Conservation (phyloP, 2,888 invertebrate species). For the Fabriciana adippe region DNA sequence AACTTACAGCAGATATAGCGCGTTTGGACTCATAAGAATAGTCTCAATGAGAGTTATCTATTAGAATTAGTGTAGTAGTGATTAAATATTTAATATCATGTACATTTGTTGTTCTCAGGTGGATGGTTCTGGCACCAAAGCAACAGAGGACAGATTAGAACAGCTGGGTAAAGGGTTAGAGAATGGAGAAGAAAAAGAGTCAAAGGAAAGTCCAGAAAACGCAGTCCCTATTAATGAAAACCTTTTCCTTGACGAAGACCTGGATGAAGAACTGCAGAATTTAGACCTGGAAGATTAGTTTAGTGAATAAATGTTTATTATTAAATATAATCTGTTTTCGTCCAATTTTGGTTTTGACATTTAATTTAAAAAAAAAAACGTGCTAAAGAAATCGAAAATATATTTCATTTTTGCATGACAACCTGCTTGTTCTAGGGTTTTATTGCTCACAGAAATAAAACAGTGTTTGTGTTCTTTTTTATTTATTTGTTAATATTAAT, state of each 20-base stretch:
- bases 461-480: too few species aligned
- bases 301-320: not conserved
- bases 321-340: conserved; percentile 14
- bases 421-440: too few species aligned
- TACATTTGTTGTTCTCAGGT: conserved; percentile 64
- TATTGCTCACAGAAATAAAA: too few species aligned
- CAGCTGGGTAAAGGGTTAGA: conserved; percentile 62
- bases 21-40: too few species aligned
- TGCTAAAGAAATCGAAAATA: not conserved
- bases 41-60: too few species aligned
- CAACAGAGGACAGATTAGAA: conserved; percentile 84
- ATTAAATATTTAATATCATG: not conserved
- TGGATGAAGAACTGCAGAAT: conserved; percentile 92
- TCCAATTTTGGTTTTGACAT: not conserved
- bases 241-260: conserved; percentile 93
- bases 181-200: conserved; percentile 48
- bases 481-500: too few species aligned
- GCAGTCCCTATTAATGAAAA: conserved; percentile 95
- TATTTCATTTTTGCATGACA: too few species aligned
- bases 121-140: conserved; percentile 89
- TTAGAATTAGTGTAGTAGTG: too few species aligned
- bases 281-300: conserved; percentile 86
- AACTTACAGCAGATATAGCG: too few species aligned
- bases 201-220: conserved; percentile 59
- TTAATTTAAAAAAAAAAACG: not conserved